Evolutionary conservation across 35 echinoderm and acorn worm genomes (phyloP).

Genomic region (Ophioderma brevispina): DNA sequence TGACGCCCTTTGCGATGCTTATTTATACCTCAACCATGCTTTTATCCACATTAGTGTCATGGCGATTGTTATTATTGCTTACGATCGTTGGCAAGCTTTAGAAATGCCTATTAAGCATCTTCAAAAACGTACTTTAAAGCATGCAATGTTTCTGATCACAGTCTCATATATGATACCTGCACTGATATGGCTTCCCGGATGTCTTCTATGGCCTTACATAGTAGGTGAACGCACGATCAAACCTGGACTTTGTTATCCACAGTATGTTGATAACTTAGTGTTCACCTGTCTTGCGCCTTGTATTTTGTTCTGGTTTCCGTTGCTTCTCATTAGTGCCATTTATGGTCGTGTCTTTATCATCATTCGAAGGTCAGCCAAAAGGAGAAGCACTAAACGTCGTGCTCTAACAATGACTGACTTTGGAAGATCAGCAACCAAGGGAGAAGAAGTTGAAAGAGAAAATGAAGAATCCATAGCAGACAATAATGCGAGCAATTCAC

Average conservation of each 20-base stretch:
- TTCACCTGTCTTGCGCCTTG: slow-evolving; percentile 10
- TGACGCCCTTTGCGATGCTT: slow-evolving; percentile 8
- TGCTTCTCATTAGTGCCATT: background rate
- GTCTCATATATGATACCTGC: slow-evolving; percentile 14
- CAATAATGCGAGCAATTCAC: too few species aligned
- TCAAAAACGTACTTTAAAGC: background rate
- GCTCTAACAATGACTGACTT: too few species aligned
- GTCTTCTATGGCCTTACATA: slow-evolving; percentile 18
- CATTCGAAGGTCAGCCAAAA: background rate
- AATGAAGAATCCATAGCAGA: too few species aligned
- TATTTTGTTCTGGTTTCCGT: slow-evolving; percentile 14
- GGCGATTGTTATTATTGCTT: background rate
- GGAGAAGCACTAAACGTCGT: background rate
- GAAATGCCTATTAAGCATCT: slow-evolving; percentile 10
- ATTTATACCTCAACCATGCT: slow-evolving; percentile 16
- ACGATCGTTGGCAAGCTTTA: slow-evolving; percentile 11
- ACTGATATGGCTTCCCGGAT: background rate
- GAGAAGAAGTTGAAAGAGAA: too few species aligned
- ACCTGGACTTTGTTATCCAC: slow-evolving; percentile 11
- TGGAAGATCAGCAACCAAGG: too few species aligned
- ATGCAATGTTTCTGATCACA: slow-evolving; percentile 6
- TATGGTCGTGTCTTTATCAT: slow-evolving; percentile 3
- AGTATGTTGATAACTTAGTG: slow-evolving; percentile 5
- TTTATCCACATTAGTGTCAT: slow-evolving; percentile 15
- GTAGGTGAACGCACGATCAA: background rate